Evolutionary conservation across 2,888 invertebrate species (phyloP), one percentile per base, ranked within the genome.

Genomic region (Xiphydria camelus): DNA sequence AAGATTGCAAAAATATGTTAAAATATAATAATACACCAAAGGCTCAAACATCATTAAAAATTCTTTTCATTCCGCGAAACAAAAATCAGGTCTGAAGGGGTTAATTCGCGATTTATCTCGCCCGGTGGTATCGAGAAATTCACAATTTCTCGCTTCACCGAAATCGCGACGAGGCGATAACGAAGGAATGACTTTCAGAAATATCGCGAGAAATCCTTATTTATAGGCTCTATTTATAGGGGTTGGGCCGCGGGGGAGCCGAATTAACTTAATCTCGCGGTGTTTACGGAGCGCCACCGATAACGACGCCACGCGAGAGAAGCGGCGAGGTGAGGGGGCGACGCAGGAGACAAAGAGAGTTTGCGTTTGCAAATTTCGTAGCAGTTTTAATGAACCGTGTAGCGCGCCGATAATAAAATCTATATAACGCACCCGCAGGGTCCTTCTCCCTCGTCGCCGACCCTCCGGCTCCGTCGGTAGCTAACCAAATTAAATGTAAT

Each of bases 401-500:
- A 32, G 25, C 36, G 42, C 42, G 50, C 58, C 61, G 63, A 68
- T 61, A 61, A 66, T 64, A 61, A 60, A 67, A 67, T 62, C 59
- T 55, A 52, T 63, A 59, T 49, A 58, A 60, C 57, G 48, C 7
- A 2, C n/a, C n/a, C n/a, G n/a, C n/a, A n/a, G n/a, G 38, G 43
- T 37, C 39, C 46, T 44, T 48, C 45, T 25, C 36, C 35, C 23
- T 18, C 29, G 37, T 32, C 32, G 29, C 26, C 10, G 36, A 4
- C 7, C 10, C 34, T 31, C 29, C 18, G 12, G 21, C 4, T 50
- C 49, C 54, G 47, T 54, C 53, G 50, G 41, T 53, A 53, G 58
- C 53, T 63, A 69, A 69, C 68, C 67, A 60, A 68, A 70, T 71
- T 70, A 68, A 66, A 61, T 63, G 65, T 68, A 67, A 71, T 70